phyloP scores from a whole-genome alignment of 2,113 vertebrate genomes.

The Chionodraco myersi region DNA sequence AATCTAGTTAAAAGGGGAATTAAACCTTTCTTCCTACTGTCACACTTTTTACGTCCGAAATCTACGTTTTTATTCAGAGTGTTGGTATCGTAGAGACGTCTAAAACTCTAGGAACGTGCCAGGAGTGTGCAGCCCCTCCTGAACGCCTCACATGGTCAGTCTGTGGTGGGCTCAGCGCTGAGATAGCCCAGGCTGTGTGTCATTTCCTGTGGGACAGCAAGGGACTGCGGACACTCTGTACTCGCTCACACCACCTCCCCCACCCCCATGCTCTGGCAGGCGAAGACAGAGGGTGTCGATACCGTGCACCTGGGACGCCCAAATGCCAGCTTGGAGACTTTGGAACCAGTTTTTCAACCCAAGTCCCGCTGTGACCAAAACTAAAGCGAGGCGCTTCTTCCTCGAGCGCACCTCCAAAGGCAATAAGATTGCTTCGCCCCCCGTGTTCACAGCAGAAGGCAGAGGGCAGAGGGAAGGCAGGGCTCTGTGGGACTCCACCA shows the following conservation, averaged over 20 bases:
- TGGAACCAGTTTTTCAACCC: conserved; percentile 79
- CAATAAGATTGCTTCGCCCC: conserved; percentile 75
- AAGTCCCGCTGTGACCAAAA: conserved; percentile 75
- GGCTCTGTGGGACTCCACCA: conserved; percentile 64
- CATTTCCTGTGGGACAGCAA: conserved; percentile 78
- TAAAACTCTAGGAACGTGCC: conserved; percentile 12
- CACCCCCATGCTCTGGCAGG: conserved; percentile 69
- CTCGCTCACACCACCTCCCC: conserved; percentile 34
- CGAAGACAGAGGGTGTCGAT: conserved; percentile 71
- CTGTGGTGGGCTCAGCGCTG: conserved; percentile 44
- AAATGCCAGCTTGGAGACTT: conserved; percentile 77
- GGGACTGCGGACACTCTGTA: conserved; percentile 62
- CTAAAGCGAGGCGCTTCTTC: conserved; percentile 72
- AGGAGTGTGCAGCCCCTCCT: conserved; percentile 31
- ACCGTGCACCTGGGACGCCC: conserved; percentile 78
- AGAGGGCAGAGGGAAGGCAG: conserved; percentile 79
- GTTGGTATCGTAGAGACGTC: conserved; percentile 16
- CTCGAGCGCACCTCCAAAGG: conserved; percentile 73
- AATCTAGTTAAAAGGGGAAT: conserved; percentile 14
- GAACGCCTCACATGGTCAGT: conserved; percentile 48
- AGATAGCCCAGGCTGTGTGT: conserved; percentile 52
- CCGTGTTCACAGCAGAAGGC: conserved; percentile 78
- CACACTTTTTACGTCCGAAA: conserved; percentile 13
- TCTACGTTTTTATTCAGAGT: conserved; percentile 1
- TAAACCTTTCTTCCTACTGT: conserved; percentile 14